These are phyloP conservation scores for Drosophila siamana DNA, from an alignment of 2,888 invertebrate species.

Conservation along the genomic window DNA sequence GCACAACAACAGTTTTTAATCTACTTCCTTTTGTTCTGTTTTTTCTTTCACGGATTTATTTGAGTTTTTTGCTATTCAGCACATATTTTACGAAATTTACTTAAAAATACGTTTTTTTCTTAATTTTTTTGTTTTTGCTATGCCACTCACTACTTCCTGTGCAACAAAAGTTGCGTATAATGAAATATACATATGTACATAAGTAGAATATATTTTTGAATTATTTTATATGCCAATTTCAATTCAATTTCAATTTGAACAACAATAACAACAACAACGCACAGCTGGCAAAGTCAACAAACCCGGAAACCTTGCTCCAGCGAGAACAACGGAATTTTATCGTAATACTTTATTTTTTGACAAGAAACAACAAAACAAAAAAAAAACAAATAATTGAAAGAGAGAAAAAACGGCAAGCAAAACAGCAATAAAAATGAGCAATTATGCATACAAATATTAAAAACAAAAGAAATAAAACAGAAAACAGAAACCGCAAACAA, in stretches of 20 bases:
- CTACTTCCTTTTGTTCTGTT: slow-evolving; percentile 50
- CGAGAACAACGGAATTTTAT: slow-evolving; percentile 71
- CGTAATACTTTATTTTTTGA: slow-evolving; percentile 52
- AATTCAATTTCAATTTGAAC: slow-evolving; percentile 53
- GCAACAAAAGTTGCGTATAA: slow-evolving; percentile 39
- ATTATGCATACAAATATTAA: slow-evolving; percentile 35
- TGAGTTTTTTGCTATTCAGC: slow-evolving; percentile 30
- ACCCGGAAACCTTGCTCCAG: slow-evolving; percentile 75
- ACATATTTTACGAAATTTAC: slow-evolving; percentile 35
- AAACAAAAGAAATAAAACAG: slow-evolving; percentile 36
- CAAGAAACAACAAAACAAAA: slow-evolving; percentile 42
- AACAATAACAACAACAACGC: slow-evolving; percentile 30
- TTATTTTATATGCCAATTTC: slow-evolving; percentile 58
- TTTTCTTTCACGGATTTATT: slow-evolving; percentile 35
- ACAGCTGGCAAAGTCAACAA: slow-evolving; percentile 74
- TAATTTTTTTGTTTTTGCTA: slow-evolving; percentile 11
- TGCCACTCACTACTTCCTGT: slow-evolving; percentile 47
- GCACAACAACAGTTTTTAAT: slow-evolving; percentile 48
- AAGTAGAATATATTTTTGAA: slow-evolving; percentile 7
- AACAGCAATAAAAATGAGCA: slow-evolving; percentile 30
- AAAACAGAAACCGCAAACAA: slow-evolving; percentile 47
- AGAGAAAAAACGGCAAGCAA: slow-evolving; percentile 19
- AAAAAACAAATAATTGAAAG: slow-evolving; percentile 13
- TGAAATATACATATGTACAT: slow-evolving; percentile 9
- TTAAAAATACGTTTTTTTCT: slow-evolving; percentile 24